Evolutionary conservation across 2,888 invertebrate genomes (phyloP), one percentile per base, ranked within the genome.

Genomic region (Imbricaverruca yamaguchii): DNA sequence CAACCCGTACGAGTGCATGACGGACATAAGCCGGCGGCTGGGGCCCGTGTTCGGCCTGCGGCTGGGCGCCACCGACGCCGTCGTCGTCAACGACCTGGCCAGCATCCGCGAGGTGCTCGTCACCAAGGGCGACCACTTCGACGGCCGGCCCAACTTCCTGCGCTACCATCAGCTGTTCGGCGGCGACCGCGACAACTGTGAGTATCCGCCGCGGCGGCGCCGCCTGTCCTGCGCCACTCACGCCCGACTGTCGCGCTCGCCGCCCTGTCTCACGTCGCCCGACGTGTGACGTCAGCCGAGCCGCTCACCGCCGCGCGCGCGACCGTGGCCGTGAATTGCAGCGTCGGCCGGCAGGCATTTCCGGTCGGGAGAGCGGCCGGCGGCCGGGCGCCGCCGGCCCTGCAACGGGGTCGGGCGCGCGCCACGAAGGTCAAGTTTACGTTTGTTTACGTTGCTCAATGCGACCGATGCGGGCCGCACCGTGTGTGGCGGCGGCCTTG

Each of bases 121-220:
- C 81, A 82, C 90, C 11, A 88, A 87, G 84, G 94, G 94, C 10
- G 92, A 92, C 83, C 92, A 92, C 85, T 94, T 95, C 87, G 94
- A 93, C 3, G 93, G 94, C 18, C 89, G 95, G 15, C 94, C 95
- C 0, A 91, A 94, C 86, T 95, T 94, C 87, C 87, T 92, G 84
- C 89, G 95, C 23, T 95, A 93, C 87, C 92, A 94, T 86, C 90
- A 91, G 84, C 91, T 95, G 13, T 95, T 95, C 87, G 94, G 93
- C 59, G 94, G 94, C 61, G 80, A 84, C 80, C 81, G 83, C 15
- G 82, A 84, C 39, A 82, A 82, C 53, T 83, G 84, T 84, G 83
- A 84, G 83, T 84, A 67, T 61, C 61, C 61, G 9, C 18, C 61
- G 9, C 0, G 15, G 15, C 61, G 61, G 61, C 61, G 15, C 61